Evolutionary conservation across 2,797 vertebrate species (phyloP), one percentile per base, ranked within the genome.

Genomic region (Gymnodraco acuticeps): DNA sequence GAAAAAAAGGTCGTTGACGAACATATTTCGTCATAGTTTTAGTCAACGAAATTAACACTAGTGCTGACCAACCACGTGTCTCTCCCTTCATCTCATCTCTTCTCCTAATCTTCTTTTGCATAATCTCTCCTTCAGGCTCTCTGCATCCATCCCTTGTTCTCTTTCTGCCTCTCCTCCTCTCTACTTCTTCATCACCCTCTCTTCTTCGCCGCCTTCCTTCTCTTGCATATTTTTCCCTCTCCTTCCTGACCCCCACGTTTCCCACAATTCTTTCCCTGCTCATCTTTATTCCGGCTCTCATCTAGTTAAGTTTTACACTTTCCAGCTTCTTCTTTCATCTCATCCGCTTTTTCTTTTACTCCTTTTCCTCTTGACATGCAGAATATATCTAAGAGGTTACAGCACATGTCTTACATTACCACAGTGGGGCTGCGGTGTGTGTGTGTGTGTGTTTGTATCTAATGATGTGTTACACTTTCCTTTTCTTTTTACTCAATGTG

Each of bases 231-330:
- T 51, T 69, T 45, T 43, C 27, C 5, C 52, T 14, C 62, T 69
- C 75, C 66, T 72, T 50, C 7, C 56, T 56, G 54, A 71, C 64
- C 72, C 50, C 41, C 4, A 0, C 1, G 7, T 47, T 56, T 71
- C 70, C 67, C 47, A 59, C 78, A 65, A 33, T 54, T 70, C 63
- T 61, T 54, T 59, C 65, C 58, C 15, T 31, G 19, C 79, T 83
- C 72, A 59, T 85, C 74, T 82, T 79, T 87, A 75, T 84, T 86
- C 86, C 64, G 53, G 54, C 74, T 75, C 71, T 82, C 53, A 76
- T 80, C 61, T 73, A 43, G 66, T 71, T 85, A 50, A 75, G 72
- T 86, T 38, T 65, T 61, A 20, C 19, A 64, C 58, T 65, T 75
- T 70, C 33, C 59, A 64, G 38, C 62, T 48, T 81, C 48, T 64